A percentile compares a stretch with the other conserved stretches of the same genome.
Conservation (phyloP, 2,888 invertebrate genomes). For the Tiphia femorata region DNA sequence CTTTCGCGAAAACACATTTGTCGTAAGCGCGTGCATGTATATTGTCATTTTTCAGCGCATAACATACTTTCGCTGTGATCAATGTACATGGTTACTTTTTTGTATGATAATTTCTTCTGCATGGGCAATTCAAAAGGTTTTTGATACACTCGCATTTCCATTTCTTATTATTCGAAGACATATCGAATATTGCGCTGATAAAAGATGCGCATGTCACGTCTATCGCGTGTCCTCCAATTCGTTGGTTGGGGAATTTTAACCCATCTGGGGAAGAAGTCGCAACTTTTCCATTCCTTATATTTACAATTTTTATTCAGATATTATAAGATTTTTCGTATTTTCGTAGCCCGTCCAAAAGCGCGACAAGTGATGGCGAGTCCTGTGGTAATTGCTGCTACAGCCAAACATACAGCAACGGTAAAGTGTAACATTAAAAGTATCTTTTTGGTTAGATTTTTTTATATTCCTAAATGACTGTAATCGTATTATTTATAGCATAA, state of each 20-base stretch:
- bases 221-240: too few relatives aligned
- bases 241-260: constrained; percentile 27
- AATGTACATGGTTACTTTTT: too few relatives aligned
- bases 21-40: too few relatives aligned
- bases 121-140: too few relatives aligned
- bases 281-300: constrained; percentile 24
- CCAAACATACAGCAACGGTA: constrained; percentile 89
- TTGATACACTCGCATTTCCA: too few relatives aligned
- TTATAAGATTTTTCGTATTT: constrained; percentile 23
- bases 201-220: constrained; percentile 32
- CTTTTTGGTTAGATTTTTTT: constrained; percentile 32
- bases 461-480: too few relatives aligned
- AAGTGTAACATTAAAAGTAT: constrained; percentile 60
- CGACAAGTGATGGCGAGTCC: constrained; percentile 72
- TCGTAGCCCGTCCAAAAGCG: constrained; percentile 27
- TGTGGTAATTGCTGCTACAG: constrained; percentile 85
- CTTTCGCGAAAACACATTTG: too few relatives aligned
- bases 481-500: too few relatives aligned
- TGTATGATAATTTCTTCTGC: too few relatives aligned
- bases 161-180: too few relatives aligned
- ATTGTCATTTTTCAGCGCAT: too few relatives aligned
- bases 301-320: constrained; percentile 30
- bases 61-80: too few relatives aligned
- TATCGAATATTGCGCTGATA: constrained; percentile 5
- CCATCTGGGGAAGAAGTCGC: constrained; percentile 17